A percentile compares a stretch with the other conserved stretches of the same genome.
phyloP scores from a whole-genome alignment of 2,113 vertebrate genomes.

The Prolemur simus region DNA sequence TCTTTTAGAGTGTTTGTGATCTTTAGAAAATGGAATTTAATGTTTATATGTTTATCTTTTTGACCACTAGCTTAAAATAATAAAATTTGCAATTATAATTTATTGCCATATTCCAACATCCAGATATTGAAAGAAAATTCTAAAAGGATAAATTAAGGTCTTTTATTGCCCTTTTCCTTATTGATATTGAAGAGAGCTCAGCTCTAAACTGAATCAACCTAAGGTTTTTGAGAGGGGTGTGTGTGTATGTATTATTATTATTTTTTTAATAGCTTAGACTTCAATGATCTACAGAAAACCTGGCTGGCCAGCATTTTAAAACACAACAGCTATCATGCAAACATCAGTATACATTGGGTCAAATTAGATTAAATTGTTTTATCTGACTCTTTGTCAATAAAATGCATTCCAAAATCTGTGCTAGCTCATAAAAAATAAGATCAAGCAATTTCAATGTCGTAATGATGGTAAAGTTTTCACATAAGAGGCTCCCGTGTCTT shows the following conservation, averaged over 20 bases:
- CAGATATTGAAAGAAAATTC: constrained; percentile 12
- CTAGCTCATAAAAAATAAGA: not conserved
- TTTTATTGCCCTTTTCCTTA: not conserved
- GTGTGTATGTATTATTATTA: not conserved
- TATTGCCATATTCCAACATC: not conserved
- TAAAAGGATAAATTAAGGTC: not conserved
- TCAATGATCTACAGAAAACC: not conserved
- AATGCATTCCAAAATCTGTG: not conserved
- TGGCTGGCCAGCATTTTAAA: not conserved
- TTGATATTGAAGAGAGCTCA: not conserved
- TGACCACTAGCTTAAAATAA: not conserved
- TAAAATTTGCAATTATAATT: not conserved
- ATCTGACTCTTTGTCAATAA: not conserved
- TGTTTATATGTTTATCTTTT: not conserved
- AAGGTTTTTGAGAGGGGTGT: not conserved
- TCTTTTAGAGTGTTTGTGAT: not conserved
- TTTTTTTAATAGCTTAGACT: not conserved
- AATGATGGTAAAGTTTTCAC: not conserved
- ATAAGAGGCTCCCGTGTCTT: not conserved
- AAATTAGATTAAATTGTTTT: not conserved
- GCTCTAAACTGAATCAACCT: not conserved
- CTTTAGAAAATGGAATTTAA: not conserved
- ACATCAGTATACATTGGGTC: not conserved
- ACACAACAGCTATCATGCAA: not conserved
- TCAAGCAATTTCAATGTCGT: not conserved